Percentiles rank a stretch among this genome's conserved stretches.
These are phyloP conservation scores for Pycnonotus jocosus DNA, from an alignment of 2,113 vertebrate species.

Conservation along the genomic window DNA sequence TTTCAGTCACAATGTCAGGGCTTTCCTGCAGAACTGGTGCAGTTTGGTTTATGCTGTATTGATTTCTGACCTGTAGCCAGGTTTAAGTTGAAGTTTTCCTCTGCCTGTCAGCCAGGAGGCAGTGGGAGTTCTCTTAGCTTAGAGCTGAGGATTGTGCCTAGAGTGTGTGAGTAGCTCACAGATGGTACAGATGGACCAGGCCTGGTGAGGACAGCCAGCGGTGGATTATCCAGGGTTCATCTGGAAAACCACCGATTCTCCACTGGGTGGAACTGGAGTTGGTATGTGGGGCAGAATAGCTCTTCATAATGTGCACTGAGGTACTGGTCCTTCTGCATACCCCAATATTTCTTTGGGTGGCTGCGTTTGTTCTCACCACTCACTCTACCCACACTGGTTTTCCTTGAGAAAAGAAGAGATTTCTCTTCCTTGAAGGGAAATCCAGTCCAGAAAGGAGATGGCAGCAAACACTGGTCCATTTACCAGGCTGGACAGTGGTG, in stretches of 20 bases:
- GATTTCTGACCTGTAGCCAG: neutral
- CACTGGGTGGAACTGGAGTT: neutral
- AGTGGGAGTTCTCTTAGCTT: neutral
- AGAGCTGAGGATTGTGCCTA: neutral
- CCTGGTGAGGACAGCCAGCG: neutral
- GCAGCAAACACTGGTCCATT: neutral
- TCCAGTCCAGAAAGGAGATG: neutral
- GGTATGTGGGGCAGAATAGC: neutral
- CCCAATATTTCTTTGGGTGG: neutral
- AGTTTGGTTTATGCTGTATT: neutral
- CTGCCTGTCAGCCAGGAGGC: neutral
- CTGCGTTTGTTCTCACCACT: neutral
- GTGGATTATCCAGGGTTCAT: neutral
- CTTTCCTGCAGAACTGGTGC: neutral
- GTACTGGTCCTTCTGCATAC: neutral
- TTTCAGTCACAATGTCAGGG: neutral
- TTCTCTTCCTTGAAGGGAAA: neutral
- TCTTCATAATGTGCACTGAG: neutral
- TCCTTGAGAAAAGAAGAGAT: too few relatives aligned
- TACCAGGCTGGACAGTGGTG: neutral
- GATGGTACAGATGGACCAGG: neutral
- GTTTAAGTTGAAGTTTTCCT: neutral
- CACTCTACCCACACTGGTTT: neutral
- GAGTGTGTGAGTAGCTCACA: rapidly evolving
- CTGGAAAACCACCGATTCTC: neutral